These are phyloP conservation scores for Myotis lucifugus DNA, from an alignment of 2,113 vertebrate genomes.

Conservation along the genomic window DNA sequence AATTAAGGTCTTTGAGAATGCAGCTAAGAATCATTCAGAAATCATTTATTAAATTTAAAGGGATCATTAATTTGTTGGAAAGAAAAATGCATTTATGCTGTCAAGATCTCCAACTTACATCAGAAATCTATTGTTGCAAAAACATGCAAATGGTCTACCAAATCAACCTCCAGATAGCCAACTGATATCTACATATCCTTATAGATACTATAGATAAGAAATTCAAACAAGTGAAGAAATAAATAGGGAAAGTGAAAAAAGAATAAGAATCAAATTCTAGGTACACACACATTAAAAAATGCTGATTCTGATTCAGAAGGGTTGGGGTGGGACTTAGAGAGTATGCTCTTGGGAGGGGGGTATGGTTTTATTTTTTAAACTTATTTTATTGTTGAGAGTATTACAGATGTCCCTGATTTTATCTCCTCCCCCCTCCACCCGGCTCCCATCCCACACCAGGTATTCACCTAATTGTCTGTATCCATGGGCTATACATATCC, in stretches of 20 bases:
- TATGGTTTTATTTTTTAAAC: not conserved
- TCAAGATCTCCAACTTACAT: slow-evolving; percentile 54
- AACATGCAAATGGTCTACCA: slow-evolving; percentile 4
- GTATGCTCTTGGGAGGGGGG: not conserved
- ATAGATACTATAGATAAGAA: not conserved
- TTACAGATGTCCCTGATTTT: too few species aligned
- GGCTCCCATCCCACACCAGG: too few species aligned
- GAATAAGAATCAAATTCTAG: slow-evolving; percentile 39
- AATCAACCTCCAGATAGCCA: slow-evolving; percentile 19
- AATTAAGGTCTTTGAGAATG: slow-evolving; percentile 36
- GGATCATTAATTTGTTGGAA: not conserved
- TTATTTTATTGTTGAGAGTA: too few species aligned
- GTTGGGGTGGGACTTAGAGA: not conserved
- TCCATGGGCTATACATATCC: too few species aligned
- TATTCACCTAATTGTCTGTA: too few species aligned
- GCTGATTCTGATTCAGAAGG: not conserved
- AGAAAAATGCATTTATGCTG: slow-evolving; percentile 46
- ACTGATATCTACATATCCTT: not conserved
- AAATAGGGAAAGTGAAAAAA: not conserved
- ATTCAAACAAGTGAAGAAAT: not conserved
- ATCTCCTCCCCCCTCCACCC: too few species aligned
- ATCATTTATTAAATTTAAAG: not conserved
- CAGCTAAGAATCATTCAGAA: slow-evolving; percentile 49
- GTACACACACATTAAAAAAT: not conserved
- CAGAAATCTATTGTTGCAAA: slow-evolving; percentile 32